Evolutionary conservation across 2,113 vertebrate genomes (phyloP).

Genomic region (Carassius gibelio): DNA sequence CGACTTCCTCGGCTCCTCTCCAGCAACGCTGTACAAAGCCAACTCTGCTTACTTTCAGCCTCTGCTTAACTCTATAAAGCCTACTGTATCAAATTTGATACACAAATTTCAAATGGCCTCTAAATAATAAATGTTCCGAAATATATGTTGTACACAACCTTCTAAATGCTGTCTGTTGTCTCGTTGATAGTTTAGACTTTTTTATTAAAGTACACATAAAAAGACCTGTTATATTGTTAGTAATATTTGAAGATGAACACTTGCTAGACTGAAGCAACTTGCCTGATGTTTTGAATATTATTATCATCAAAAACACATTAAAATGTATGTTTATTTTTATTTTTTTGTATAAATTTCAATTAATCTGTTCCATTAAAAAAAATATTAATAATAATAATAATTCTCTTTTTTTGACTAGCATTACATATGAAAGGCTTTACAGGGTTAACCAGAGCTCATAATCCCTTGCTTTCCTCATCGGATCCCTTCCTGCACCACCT

Average conservation of each 20-base stretch:
- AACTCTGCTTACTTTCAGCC: background rate
- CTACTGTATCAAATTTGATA: background rate
- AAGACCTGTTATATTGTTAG: too few relatives aligned
- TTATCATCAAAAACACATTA: too few relatives aligned
- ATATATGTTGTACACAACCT: background rate
- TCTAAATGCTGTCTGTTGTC: background rate
- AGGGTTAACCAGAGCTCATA: constrained; percentile 20
- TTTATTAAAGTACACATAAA: too few relatives aligned
- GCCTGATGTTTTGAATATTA: background rate
- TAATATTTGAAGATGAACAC: background rate
- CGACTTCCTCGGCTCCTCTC: background rate
- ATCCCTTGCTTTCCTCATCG: constrained; percentile 55
- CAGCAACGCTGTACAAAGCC: background rate
- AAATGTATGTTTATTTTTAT: too few relatives aligned
- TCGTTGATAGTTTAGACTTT: background rate
- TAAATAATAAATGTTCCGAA: background rate
- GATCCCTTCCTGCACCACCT: constrained; percentile 41
- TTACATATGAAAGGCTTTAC: constrained; percentile 19
- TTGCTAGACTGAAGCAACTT: background rate
- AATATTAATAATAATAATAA: too few relatives aligned
- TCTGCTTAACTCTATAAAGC: constrained; percentile 5
- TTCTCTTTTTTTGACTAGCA: background rate
- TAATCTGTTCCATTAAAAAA: too few relatives aligned
- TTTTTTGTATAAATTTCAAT: too few relatives aligned
- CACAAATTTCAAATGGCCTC: too few relatives aligned